phyloP scores from a whole-genome alignment of 2,797 vertebrate genomes.

The Intellagama lesueurii region DNA sequence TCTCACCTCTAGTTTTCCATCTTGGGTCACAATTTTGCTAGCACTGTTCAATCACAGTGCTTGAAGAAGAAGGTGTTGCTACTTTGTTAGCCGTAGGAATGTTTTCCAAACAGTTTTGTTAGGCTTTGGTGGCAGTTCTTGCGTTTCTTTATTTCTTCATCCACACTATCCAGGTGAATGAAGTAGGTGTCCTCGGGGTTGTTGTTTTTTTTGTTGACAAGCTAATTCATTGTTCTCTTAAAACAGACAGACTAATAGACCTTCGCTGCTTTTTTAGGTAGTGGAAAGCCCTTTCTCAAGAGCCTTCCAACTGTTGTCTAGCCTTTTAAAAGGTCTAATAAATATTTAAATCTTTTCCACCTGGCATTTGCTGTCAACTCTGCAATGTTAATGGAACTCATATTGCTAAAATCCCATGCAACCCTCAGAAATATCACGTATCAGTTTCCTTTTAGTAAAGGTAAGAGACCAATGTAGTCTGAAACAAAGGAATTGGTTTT shows the following conservation, averaged over 20 bases:
- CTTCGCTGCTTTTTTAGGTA: slow-evolving; percentile 11
- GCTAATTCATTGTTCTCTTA: slow-evolving; percentile 9
- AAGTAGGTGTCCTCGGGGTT: slow-evolving; percentile 46
- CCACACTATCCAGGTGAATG: neutral
- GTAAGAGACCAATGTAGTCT: neutral
- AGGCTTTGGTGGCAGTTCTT: neutral
- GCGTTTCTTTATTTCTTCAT: neutral
- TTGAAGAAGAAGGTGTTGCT: too few relatives aligned
- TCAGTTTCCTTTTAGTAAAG: neutral
- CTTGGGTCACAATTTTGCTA: too few relatives aligned
- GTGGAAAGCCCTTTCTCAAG: slow-evolving; percentile 34
- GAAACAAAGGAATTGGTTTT: fast-evolving
- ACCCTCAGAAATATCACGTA: neutral
- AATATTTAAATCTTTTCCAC: slow-evolving; percentile 7
- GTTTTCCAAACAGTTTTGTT: neutral
- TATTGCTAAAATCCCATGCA: neutral
- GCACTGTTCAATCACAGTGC: too few relatives aligned
- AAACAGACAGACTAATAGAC: slow-evolving; percentile 1
- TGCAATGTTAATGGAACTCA: slow-evolving; percentile 28
- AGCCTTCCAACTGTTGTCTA: neutral
- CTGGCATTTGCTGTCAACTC: slow-evolving; percentile 6
- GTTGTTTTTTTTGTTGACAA: slow-evolving; percentile 12
- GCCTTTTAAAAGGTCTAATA: slow-evolving; percentile 34
- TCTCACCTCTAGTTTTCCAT: too few relatives aligned
- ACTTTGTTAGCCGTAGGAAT: too few relatives aligned